Evolutionary conservation across 2,888 invertebrate species (phyloP), one percentile per base, ranked within the genome.

Genomic region (Achlya flavicornis): DNA sequence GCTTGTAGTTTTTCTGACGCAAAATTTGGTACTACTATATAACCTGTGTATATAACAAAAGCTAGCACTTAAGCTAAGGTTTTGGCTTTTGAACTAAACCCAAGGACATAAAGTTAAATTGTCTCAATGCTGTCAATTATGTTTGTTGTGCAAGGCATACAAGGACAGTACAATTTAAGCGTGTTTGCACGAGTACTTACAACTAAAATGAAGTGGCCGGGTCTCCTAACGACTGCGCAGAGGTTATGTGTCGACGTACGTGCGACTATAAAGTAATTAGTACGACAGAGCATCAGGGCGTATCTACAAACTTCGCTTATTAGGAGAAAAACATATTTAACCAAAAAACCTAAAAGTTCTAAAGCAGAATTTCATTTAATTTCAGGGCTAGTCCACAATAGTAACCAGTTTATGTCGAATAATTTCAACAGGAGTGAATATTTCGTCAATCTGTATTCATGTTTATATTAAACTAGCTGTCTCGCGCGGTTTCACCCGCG

Each of bases 101-200:
- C 53, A 8, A 19, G 53, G 8, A 53, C 53, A 53, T 53, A 53
- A 53, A 10, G 53, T 53, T 48, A 53, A 53, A 53, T 10, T 53
- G 19, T 53, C 53, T 53, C 16, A 10, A 10, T 19, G 53, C 53
- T 53, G 53, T 53, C 53, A 53, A 53, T 53, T 53, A 53, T 53
- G 53, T 53, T 53, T 53, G 19, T 53, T 19, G 53, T 53, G 53
- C 19, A 19, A 53, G 19, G 16, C 53, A 53, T 19, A 53, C 53
- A 53, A 53, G 53, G 19, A 53, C 53, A 53, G 8, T 53, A 38
- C 33, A n/a, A n/a, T n/a, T 38, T 35, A 58, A n/a, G 38, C n/a
- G 5, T 38, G 33, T 58, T 58, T 53, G 19, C 53, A 53, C 53
- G 19, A 59, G 16, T 41, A 26, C 26, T 26, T 26, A 7, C 16